Evolutionary conservation across 2,888 invertebrate genomes (phyloP).

Genomic region (Suillia variegata): DNA sequence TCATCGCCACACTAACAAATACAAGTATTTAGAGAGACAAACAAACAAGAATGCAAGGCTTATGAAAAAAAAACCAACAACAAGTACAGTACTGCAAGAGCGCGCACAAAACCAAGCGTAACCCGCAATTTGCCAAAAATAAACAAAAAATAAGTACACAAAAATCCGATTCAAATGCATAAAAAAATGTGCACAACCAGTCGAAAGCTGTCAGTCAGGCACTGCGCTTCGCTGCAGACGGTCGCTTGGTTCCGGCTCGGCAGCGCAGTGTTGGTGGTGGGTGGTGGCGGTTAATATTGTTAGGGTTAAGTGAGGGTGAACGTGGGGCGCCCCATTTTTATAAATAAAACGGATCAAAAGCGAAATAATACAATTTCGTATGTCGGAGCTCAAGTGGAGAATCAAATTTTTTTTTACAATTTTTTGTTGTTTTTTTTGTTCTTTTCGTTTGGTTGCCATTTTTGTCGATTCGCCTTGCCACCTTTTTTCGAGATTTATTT

Average conservation of each 20-base stretch:
- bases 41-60: conserved; percentile 23
- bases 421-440: too few relatives aligned
- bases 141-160: not conserved
- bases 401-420: not conserved
- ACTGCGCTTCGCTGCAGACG: conserved; percentile 36
- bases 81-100: not conserved
- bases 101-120: not conserved
- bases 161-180: not conserved
- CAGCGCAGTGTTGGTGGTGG: not conserved
- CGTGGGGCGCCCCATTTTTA: not conserved
- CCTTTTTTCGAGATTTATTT: not conserved
- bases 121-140: conserved; percentile 2
- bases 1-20: not conserved
- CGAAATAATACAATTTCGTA: not conserved
- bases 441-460: conserved; percentile 2
- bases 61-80: not conserved
- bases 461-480: not conserved
- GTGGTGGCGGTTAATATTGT: not conserved
- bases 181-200: not conserved
- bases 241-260: not conserved
- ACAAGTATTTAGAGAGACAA: conserved; percentile 22
- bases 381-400: not conserved
- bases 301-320: too few relatives aligned
- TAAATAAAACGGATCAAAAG: conserved; percentile 1
- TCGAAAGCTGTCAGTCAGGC: conserved; percentile 45